A percentile compares a stretch with the other conserved stretches of the same genome.
Evolutionary conservation across 2,888 invertebrate species (phyloP).

Genomic region (Dynastes hyllus): DNA sequence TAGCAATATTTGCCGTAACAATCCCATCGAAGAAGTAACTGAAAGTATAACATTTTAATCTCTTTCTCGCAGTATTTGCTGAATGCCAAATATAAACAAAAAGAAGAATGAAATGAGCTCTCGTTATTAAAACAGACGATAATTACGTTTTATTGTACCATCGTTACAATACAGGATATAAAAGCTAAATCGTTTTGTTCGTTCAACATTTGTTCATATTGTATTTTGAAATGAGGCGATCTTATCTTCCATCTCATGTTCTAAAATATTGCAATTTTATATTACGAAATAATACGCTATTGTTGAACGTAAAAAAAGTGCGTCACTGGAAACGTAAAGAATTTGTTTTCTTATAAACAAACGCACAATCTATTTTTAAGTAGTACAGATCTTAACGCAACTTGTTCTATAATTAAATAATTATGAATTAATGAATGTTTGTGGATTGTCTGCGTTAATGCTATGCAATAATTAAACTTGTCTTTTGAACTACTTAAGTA

Average conservation of each 20-base stretch:
- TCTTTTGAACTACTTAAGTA: not conserved
- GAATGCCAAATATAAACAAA: slow-evolving; percentile 2
- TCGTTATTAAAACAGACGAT: slow-evolving; percentile 27
- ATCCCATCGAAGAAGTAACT: slow-evolving; percentile 12
- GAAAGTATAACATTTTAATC: slow-evolving; percentile 29
- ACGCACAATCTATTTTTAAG: slow-evolving; percentile 1
- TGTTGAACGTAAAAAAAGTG: not conserved
- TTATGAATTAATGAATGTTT: not conserved
- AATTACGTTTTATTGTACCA: slow-evolving; percentile 31
- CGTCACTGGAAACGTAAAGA: slow-evolving; percentile 21
- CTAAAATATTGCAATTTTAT: slow-evolving; percentile 16
- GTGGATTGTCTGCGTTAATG: no score
- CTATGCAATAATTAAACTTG: no score
- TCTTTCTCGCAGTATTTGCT: not conserved
- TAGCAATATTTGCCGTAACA: slow-evolving; percentile 12
- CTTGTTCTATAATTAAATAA: not conserved
- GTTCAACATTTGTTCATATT: slow-evolving; percentile 22
- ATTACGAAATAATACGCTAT: slow-evolving; percentile 31
- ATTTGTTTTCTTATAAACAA: not conserved
- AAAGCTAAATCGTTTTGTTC: slow-evolving; percentile 33
- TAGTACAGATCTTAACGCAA: not conserved
- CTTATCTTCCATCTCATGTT: slow-evolving; percentile 25
- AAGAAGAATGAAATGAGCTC: not conserved
- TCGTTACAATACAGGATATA: slow-evolving; percentile 28
- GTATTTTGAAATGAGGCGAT: slow-evolving; percentile 5